These are phyloP conservation scores for Xenus cinereus DNA, from an alignment of 2,113 vertebrate genomes.

Conservation along the genomic window DNA sequence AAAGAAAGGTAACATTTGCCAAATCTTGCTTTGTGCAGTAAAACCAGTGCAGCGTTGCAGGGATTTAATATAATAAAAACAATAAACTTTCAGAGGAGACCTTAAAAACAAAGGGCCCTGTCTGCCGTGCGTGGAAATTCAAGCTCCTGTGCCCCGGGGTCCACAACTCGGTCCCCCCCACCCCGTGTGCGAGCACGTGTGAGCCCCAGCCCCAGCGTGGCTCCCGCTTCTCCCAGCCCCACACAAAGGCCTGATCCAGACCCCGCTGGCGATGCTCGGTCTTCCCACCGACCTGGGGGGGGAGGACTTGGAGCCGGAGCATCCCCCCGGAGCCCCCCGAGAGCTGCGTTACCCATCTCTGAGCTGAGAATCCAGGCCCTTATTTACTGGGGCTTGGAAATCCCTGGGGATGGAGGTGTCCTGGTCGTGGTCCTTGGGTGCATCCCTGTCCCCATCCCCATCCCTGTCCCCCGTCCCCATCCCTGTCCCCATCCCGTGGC, in stretches of 20 bases:
- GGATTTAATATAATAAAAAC: conserved; percentile 20
- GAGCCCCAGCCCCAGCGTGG: neutral
- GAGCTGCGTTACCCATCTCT: accelerated
- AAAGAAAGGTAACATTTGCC: conserved; percentile 11
- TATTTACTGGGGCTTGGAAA: accelerated
- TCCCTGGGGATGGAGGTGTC: neutral
- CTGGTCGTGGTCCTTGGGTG: accelerated
- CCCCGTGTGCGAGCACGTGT: accelerated
- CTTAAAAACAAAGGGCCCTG: neutral
- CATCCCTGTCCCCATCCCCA: neutral
- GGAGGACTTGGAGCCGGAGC: accelerated
- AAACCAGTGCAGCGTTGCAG: neutral
- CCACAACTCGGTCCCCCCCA: neutral
- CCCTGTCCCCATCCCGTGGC: neutral
- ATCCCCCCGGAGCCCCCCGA: neutral
- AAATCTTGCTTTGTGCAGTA: neutral
- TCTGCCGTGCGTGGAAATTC: neutral
- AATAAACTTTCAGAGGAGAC: conserved; percentile 36
- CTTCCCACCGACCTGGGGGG: accelerated
- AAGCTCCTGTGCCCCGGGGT: neutral
- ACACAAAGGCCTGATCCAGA: accelerated
- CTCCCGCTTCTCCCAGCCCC: neutral
- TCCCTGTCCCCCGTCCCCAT: neutral
- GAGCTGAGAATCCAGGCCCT: neutral
- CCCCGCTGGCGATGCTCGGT: neutral